Evolutionary conservation across 2,797 vertebrate genomes (phyloP).

Genomic region (Semaprochilodus insignis): DNA sequence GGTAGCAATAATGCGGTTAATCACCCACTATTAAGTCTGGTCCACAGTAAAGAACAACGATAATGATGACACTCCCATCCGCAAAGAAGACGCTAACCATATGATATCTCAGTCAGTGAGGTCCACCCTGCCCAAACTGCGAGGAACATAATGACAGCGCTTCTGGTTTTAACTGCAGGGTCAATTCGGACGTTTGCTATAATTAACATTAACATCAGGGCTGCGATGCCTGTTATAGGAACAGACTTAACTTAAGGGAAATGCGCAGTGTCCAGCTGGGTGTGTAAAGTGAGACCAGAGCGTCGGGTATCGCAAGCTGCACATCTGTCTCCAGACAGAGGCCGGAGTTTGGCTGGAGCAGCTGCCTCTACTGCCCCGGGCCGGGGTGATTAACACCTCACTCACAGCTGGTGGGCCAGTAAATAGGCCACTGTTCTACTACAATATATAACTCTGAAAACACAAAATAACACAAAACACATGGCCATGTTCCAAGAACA

Average conservation of each 20-base stretch:
- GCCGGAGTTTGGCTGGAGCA: background rate
- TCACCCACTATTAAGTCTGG: background rate
- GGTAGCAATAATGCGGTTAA: background rate
- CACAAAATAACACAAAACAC: constrained; percentile 9
- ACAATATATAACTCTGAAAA: constrained; percentile 7
- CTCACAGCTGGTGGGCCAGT: constrained; percentile 37
- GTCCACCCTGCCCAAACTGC: background rate
- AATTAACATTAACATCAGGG: constrained; percentile 38
- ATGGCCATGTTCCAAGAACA: background rate
- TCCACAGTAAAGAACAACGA: background rate
- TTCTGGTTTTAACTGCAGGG: constrained; percentile 34
- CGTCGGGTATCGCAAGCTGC: background rate
- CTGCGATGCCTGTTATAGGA: background rate
- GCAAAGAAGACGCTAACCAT: background rate
- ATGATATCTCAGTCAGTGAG: background rate
- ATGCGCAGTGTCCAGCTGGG: constrained; percentile 35
- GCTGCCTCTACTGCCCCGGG: constrained; percentile 4
- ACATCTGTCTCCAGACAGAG: constrained; percentile 32
- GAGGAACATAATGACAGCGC: constrained; percentile 24
- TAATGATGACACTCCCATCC: background rate
- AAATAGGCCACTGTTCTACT: constrained; percentile 29
- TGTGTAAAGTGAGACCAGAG: constrained; percentile 25
- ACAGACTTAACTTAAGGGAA: constrained; percentile 4
- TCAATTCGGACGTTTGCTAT: constrained; percentile 37
- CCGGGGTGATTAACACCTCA: constrained; percentile 16